Evolutionary conservation across 1,140 invertebrate genomes (phyloP), one percentile per base, ranked within the genome.

Genomic region (Drosophila melanica): DNA sequence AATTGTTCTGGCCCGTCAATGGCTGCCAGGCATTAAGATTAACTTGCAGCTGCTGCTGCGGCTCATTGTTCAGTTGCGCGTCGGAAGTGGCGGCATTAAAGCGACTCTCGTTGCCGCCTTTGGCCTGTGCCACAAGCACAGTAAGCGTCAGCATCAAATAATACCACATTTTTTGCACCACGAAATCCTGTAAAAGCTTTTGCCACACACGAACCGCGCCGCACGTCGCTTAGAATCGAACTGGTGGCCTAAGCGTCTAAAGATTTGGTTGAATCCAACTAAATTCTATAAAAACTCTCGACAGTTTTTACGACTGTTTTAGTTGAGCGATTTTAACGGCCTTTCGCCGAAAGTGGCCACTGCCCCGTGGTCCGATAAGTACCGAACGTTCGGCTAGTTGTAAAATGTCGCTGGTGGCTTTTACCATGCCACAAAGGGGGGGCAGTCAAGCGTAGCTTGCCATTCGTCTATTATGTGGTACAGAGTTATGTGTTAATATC

Each of bases 291-390:
- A 47, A 47, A 50, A 42, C 53, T 69, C 51, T 89, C 80, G 73
- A 90, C 59, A 81, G 73, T 86, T 80, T 90, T 90, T 90, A 90
- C 89, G 69, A 59, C 73, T 62, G 85, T 76, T 79, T 74, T 77
- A 84, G 64, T 79, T 78, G 75, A 89, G 53, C 57, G 80, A 90
- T 74, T 89, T 89, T 63, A 59, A 84, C 63, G 69, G 85, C 70
- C 85, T 90, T 89, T 89, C 85, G 74, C 74, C 85, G 75, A 84
- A 85, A 90, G 81, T 76, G 72, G 73, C 63, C 77, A 44, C 60
- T 20, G 39, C 39, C 53, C 67, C 41, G 50, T 63, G 45, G 27
- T 27, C 27, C 39, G 50, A 39, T 59, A 65, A 77, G 53, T 45
- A 35, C 44, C 41, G 59, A 53, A 63, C 73, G 27, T 65, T 14